These are phyloP conservation scores for Eubucco bourcierii DNA, from an alignment of 2,113 vertebrate genomes.

Conservation along the genomic window DNA sequence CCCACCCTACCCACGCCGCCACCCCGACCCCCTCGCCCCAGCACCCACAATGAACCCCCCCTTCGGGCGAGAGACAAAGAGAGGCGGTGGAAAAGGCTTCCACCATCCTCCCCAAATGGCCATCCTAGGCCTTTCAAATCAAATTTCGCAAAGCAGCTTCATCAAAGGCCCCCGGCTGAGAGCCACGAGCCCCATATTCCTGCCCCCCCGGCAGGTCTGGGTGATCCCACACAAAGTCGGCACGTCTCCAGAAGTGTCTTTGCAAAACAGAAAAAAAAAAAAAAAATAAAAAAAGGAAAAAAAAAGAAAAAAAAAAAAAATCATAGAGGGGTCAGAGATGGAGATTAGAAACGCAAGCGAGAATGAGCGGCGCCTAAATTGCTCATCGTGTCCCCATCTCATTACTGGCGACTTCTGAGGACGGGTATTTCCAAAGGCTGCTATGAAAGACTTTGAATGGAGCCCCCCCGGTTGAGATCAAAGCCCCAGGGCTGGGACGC, in stretches of 20 bases:
- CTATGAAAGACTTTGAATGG: slow-evolving; percentile 79
- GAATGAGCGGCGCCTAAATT: slow-evolving; percentile 70
- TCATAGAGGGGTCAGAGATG: not conserved
- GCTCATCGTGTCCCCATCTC: slow-evolving; percentile 83
- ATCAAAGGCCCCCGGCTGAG: slow-evolving; percentile 82
- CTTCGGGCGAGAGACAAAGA: slow-evolving; percentile 71
- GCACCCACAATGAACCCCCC: slow-evolving; percentile 51
- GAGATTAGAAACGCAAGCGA: not conserved
- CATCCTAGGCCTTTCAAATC: slow-evolving; percentile 77
- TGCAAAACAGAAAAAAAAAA: slow-evolving; percentile 3
- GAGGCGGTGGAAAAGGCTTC: slow-evolving; percentile 50
- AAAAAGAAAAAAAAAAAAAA: rapidly evolving
- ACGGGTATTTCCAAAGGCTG: slow-evolving; percentile 78
- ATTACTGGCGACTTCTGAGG: slow-evolving; percentile 84
- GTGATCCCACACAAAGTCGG: slow-evolving; percentile 67
- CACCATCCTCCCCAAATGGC: slow-evolving; percentile 59
- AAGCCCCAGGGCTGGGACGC: slow-evolving; percentile 69
- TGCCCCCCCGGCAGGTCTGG: slow-evolving; percentile 34
- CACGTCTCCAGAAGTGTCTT: slow-evolving; percentile 53
- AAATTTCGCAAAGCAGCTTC: slow-evolving; percentile 75
- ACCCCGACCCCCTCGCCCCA: slow-evolving; percentile 31
- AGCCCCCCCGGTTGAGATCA: slow-evolving; percentile 82
- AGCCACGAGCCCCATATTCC: slow-evolving; percentile 62
- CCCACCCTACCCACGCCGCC: slow-evolving; percentile 34
- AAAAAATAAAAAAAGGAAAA: not conserved